phyloP scores from a whole-genome alignment of 1,140 invertebrate genomes.

The Tetragonula clypearis region DNA sequence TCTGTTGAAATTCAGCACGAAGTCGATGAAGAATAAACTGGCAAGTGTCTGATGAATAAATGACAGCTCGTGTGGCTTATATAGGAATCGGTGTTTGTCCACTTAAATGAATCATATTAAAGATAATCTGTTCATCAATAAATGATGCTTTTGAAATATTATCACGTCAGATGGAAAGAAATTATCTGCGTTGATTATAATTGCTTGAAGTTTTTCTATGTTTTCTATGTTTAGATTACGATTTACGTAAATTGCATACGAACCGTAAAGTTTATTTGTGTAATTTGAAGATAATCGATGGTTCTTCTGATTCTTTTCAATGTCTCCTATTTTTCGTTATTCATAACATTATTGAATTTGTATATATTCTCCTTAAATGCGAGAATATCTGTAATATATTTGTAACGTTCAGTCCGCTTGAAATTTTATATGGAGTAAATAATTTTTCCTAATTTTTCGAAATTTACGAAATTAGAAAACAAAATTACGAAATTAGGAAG shows the following conservation, averaged over 20 bases:
- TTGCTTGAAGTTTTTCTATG: background rate
- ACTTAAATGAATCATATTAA: background rate
- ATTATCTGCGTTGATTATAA: background rate
- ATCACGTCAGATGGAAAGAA: background rate
- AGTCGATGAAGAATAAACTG: background rate
- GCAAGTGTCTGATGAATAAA: background rate
- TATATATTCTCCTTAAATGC: no score
- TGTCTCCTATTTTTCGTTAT: no score
- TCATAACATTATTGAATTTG: no score
- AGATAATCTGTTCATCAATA: background rate
- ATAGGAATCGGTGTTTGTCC: background rate
- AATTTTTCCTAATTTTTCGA: no score
- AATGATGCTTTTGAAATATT: background rate
- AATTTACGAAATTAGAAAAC: no score
- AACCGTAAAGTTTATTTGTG: background rate
- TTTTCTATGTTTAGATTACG: background rate
- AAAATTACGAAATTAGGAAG: no score
- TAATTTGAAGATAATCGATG: background rate
- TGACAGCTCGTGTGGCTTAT: background rate
- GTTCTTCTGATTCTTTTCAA: background rate
- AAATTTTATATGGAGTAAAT: no score
- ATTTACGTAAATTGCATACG: background rate
- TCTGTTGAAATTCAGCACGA: background rate
- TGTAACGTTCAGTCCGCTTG: no score
- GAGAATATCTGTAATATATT: no score